Conservation (phyloP, 2,113 vertebrate species). For the Chelonoidis abingdonii region DNA sequence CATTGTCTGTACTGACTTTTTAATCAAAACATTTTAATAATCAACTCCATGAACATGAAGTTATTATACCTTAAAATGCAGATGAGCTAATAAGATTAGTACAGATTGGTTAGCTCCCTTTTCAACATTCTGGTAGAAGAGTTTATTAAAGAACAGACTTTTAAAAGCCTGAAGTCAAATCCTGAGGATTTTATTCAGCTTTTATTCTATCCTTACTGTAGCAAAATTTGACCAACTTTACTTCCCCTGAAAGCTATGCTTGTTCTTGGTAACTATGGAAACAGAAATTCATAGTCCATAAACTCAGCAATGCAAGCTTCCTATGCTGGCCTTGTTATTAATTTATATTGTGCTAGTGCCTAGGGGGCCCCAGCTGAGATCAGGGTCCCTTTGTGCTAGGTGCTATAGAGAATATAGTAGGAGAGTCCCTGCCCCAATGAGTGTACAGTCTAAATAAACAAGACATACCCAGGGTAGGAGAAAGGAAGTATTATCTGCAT, state of each 20-base stretch:
- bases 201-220: not conserved
- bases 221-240: slow-evolving; percentile 40
- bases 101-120: slow-evolving; percentile 46
- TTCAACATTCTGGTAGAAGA: slow-evolving; percentile 13
- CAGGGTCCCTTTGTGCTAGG: not conserved
- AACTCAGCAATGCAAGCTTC: slow-evolving; percentile 11
- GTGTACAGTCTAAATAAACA: not conserved
- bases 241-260: slow-evolving; percentile 1
- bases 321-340: not conserved
- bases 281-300: slow-evolving; percentile 21
- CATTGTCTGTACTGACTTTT: slow-evolving; percentile 57
- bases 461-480: not conserved
- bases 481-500: not conserved
- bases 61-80: slow-evolving; percentile 51
- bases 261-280: slow-evolving; percentile 34
- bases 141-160: slow-evolving; percentile 16
- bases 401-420: not conserved
- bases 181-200: not conserved
- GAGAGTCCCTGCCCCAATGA: not conserved
- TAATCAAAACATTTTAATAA: slow-evolving; percentile 75
- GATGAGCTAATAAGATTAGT: slow-evolving; percentile 49
- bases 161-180: not conserved
- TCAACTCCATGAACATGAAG: slow-evolving; percentile 62
- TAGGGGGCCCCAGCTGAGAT: not conserved
- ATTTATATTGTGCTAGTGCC: slow-evolving; percentile 11